Base-by-base conservation (phyloP, 2,888 invertebrate species). In the Druceiella hillmani region DNA sequence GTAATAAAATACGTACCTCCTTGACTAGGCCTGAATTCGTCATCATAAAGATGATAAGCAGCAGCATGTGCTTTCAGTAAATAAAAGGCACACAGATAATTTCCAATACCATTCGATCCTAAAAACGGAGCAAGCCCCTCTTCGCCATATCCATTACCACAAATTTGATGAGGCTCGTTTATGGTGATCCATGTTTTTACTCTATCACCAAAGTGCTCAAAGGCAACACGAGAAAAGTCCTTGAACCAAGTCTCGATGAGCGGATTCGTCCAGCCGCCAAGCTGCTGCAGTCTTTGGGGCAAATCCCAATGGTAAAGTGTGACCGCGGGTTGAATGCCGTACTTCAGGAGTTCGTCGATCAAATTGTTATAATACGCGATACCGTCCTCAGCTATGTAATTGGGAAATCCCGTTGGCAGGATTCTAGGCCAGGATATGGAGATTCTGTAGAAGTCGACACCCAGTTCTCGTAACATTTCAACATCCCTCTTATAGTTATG, bases 391-490 rank as follows among this genome's bases (percentile, higher is more conserved):
- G 85, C 91, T 11, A 87, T 65, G 12, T 74, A 55, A 51, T 81
- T 77, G 7, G 75, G 69, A 38, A 76, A 68, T 6, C 85, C 88
- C 7, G 71, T 75, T 0, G 88, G 86, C 45, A 89, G 61, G 29
- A 90, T 69, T 33, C 89, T 66, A 0, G 83, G 62, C 89, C 89
- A 90, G 1, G 86, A 78, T 48, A 85, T 70, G 1, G 83, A 84
- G 57, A 85, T 84, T 26, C 84, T 69, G 57, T 84, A 85, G 42
- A 79, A 74, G 47, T 79, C 64, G 0, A 80, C 81, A 7, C 79
- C 78, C 3, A 82, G 58, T 44, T 79, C 73, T 31, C 66, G 68
- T 2, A 81, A 58, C 69, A 81, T 74, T 57, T 77, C 66, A 1
- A 76, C 76, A 54, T 83, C 82, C 26, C 75, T 64, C 41, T 75